phyloP scores from a whole-genome alignment of 2,113 vertebrate species.

The Sander lucioperca region DNA sequence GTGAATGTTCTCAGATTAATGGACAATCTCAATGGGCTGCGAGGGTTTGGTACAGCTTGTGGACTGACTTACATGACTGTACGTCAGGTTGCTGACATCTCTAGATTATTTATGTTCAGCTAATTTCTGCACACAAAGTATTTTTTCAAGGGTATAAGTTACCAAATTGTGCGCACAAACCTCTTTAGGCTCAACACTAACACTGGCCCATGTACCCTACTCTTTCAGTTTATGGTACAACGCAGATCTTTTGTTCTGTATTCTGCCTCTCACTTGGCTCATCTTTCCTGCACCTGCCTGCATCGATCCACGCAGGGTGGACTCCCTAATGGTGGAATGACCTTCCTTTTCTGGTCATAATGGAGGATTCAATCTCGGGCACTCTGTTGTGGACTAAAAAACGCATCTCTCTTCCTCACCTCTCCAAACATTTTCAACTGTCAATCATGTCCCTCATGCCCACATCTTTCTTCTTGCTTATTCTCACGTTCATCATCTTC shows the following conservation, averaged over 20 bases:
- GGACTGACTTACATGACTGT: neutral
- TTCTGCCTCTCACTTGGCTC: slow-evolving; percentile 24
- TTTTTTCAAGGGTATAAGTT: neutral
- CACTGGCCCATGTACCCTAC: too few relatives aligned
- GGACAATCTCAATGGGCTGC: neutral
- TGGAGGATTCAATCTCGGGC: neutral
- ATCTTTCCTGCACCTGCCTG: slow-evolving; percentile 11
- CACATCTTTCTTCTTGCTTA: neutral
- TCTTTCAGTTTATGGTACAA: neutral
- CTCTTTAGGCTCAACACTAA: too few relatives aligned
- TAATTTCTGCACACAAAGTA: too few relatives aligned
- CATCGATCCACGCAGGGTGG: slow-evolving; percentile 25
- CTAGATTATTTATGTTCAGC: neutral
- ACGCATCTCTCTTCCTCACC: slow-evolving; percentile 8
- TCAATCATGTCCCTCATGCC: slow-evolving; percentile 1
- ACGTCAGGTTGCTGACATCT: neutral
- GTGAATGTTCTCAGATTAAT: neutral
- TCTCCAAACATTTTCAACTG: neutral
- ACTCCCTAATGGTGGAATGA: slow-evolving; percentile 30
- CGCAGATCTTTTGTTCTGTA: neutral
- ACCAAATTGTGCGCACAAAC: neutral
- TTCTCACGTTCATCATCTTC: slow-evolving; percentile 22
- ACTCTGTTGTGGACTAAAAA: slow-evolving; percentile 14
- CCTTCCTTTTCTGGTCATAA: slow-evolving; percentile 25
- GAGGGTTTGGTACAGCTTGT: neutral